Evolutionary conservation across 2,113 vertebrate genomes (phyloP), one percentile per base, ranked within the genome.

Genomic region (Corydoras maculifer): DNA sequence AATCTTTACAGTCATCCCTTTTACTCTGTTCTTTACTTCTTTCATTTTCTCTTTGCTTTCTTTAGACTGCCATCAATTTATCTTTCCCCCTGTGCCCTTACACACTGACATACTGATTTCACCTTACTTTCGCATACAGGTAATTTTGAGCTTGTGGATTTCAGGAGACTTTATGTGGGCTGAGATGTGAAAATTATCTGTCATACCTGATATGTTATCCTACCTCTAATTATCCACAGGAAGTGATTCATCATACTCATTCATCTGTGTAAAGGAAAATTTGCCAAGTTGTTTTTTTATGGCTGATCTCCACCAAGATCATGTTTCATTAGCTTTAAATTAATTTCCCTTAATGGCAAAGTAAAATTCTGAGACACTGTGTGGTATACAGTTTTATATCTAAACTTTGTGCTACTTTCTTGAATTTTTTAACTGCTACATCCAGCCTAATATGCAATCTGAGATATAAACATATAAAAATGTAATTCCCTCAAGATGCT

Each of bases 151-250:
- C 67, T 51, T 31, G 25, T 7, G 49, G 58, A 58, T 71, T 71
- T 68, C 62, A 3, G 11, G 29, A 11, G 30, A 35, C 59, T 65
- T 75, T 78, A 51, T 15, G 59, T 75, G 68, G 53, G 35, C n/a
- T 64, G 65, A 75, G 65, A 72, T 62, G 68, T 68, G 49, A 62
- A 68, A 60, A 78, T 78, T 78, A 78, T 49, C 54, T 50, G 8
- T 66, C 65, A 60, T 50, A 18, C 30, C 48, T 48, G 14, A 62
- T 49, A 48, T 72, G 43, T 67, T 65, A 75, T 65, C 65, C 62
- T 61, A 48, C 68, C 69, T 48, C 14, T 62, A 64, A 62, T 71
- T 66, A 57, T 55, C 31, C 68, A 49, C 35, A 10, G 35, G 57
- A 58, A 65, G 68, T 67, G 25, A 53, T 68, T 71, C 57, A 51